A percentile compares a stretch with the other conserved stretches of the same genome.
Conservation (phyloP, 2,113 vertebrate genomes). For the Argyrosomus japonicus region DNA sequence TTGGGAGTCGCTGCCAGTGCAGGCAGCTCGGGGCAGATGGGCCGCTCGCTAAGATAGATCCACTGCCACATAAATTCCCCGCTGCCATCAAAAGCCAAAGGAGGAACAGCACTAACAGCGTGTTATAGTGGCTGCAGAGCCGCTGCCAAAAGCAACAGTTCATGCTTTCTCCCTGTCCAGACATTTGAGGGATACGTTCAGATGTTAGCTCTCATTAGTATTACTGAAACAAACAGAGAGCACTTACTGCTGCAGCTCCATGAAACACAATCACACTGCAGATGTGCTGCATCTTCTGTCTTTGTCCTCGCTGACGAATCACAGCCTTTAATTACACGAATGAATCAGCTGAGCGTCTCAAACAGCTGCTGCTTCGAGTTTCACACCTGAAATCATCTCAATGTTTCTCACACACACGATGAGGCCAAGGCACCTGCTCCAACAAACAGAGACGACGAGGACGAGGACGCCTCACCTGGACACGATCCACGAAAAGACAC, state of each 20-base stretch:
- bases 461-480: no score
- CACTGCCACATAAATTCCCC: slow-evolving; percentile 84
- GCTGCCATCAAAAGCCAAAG: slow-evolving; percentile 71
- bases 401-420: no score
- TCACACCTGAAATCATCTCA: no score
- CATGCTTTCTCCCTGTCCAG: slow-evolving; percentile 63
- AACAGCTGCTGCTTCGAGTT: no score
- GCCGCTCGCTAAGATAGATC: slow-evolving; percentile 78
- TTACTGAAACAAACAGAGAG: slow-evolving; percentile 49
- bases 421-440: no score
- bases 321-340: no score
- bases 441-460: no score
- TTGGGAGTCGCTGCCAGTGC: slow-evolving; percentile 74
- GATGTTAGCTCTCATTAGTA: slow-evolving; percentile 72
- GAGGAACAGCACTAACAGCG: slow-evolving; percentile 73
- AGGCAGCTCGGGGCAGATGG: slow-evolving; percentile 83
- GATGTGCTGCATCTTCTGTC: slow-evolving; percentile 25
- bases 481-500: no score
- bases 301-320: not conserved
- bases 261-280: slow-evolving; percentile 9
- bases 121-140: slow-evolving; percentile 69
- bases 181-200: slow-evolving; percentile 71
- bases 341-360: no score
- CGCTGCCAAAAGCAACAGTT: slow-evolving; percentile 80
- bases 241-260: slow-evolving; percentile 30